Conservation (phyloP, 2,888 invertebrate genomes). For the Entomobrya proxima region DNA sequence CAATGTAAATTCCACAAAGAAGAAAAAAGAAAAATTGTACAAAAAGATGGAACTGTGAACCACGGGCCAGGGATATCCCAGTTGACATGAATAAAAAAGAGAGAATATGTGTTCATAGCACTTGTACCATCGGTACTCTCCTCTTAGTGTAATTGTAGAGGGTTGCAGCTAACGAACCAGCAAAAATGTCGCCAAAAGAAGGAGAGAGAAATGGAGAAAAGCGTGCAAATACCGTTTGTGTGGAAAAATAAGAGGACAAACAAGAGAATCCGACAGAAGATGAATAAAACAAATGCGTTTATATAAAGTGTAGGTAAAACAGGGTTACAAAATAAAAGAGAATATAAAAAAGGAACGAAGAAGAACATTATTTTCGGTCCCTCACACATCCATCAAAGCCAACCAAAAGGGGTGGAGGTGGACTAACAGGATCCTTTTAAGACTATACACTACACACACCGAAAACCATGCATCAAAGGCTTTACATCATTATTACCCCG, state of each 20-base stretch:
- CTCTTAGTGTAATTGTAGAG: not conserved
- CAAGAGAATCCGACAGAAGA: not conserved
- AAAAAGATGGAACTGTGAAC: not conserved
- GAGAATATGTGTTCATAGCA: no score
- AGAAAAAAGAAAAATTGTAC: not conserved
- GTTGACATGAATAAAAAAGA: not conserved
- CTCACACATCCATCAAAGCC: slow-evolving; percentile 65
- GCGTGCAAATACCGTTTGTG: slow-evolving; percentile 41
- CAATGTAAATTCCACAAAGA: no score
- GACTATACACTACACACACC: slow-evolving; percentile 8
- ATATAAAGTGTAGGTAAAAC: not conserved
- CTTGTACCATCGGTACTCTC: no score
- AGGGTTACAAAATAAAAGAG: no score
- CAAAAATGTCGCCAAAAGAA: slow-evolving; percentile 60
- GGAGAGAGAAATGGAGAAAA: slow-evolving; percentile 13
- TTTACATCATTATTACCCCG: slow-evolving; percentile 44
- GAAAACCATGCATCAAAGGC: slow-evolving; percentile 58
- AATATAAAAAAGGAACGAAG: not conserved
- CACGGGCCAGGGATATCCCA: no score
- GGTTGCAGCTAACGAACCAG: slow-evolving; percentile 61
- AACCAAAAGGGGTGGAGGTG: slow-evolving; percentile 59
- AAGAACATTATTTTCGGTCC: slow-evolving; percentile 60
- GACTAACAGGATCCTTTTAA: slow-evolving; percentile 53
- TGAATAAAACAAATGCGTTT: slow-evolving; percentile 45
- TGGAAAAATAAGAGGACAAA: slow-evolving; percentile 52